Evolutionary conservation across 2,113 vertebrate genomes (phyloP), one percentile per base, ranked within the genome.

Genomic region (Podarcis raffonei): DNA sequence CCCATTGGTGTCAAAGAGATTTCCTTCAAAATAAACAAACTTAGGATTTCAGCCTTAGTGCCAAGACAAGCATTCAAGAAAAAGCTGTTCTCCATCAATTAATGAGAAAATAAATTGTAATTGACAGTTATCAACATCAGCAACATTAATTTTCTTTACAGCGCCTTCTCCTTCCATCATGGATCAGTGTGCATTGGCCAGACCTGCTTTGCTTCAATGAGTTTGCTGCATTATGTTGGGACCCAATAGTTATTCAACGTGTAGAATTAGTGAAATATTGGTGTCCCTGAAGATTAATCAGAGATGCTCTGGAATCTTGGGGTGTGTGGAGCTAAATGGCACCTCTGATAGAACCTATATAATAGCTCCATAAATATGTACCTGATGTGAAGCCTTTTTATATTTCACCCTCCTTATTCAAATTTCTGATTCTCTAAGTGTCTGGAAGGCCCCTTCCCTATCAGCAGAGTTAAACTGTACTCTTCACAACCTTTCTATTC

Each of bases 31-130:
- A 27, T 79, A 79, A 53, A 9, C 11, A 16, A 53, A 48, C 13
- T 30, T 79, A 57, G 27, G 48, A 30, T 79, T 78, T 48, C n/a
- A 35, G 18, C 20, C 35, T 22, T 79, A 6, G 13, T 79, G 42
- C 77, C 42, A 79, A 88, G 87, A 88, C 84, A 6, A 57, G 84
- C 32, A 79, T 1, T 65, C 69, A 12, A 71, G 35, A 72, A 89
- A 4, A 53, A 53, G 48, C 48, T 53, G 48, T 53, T 53, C 48
- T 53, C 48, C 48, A 12, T 53, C 48, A 53, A 53, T 53, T 53
- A 53, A 53, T 53, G 48, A 53, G 48, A 53, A 53, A 53, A 53
- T 53, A 53, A 53, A 53, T 53, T 53, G 48, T 53, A 53, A 11
- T 53, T 53, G 87, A 85, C 83, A 69, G 1, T 27, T 68, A 71